Evolutionary conservation across 2,113 vertebrate genomes (phyloP).

Genomic region (Rhabdomys dilectus): DNA sequence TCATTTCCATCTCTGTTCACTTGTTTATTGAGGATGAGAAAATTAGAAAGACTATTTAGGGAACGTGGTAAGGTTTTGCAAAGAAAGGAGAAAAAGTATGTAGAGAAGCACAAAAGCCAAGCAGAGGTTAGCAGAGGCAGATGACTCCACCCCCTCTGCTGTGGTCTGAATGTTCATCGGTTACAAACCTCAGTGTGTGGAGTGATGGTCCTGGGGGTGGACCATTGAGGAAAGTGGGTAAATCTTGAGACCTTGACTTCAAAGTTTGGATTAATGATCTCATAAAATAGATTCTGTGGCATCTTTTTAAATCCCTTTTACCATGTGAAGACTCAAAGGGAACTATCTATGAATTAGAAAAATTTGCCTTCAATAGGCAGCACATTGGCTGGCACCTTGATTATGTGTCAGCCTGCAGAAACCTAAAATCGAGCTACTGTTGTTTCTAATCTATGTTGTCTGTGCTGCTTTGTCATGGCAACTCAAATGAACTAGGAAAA

Average conservation of each 20-base stretch:
- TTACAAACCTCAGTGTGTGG: background rate
- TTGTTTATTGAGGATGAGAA: background rate
- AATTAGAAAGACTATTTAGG: background rate
- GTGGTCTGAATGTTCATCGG: background rate
- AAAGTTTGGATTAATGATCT: background rate
- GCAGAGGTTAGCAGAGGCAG: background rate
- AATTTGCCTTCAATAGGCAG: background rate
- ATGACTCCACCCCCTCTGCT: background rate
- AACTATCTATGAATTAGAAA: background rate
- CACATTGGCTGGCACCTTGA: background rate
- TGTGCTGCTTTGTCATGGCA: background rate
- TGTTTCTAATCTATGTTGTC: background rate
- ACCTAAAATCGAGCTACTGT: background rate
- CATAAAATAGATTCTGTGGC: background rate
- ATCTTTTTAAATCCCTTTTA: background rate
- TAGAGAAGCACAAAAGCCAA: background rate
- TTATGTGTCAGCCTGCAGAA: background rate
- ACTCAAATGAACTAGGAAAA: background rate
- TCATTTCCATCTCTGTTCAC: background rate
- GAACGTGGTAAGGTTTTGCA: background rate
- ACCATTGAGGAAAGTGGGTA: background rate
- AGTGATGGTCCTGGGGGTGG: background rate
- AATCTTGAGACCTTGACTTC: background rate
- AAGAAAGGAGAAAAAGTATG: conserved; percentile 5
- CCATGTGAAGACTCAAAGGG: background rate